Conservation (phyloP, 2,113 vertebrate species). For the Vanacampus margaritifer region DNA sequence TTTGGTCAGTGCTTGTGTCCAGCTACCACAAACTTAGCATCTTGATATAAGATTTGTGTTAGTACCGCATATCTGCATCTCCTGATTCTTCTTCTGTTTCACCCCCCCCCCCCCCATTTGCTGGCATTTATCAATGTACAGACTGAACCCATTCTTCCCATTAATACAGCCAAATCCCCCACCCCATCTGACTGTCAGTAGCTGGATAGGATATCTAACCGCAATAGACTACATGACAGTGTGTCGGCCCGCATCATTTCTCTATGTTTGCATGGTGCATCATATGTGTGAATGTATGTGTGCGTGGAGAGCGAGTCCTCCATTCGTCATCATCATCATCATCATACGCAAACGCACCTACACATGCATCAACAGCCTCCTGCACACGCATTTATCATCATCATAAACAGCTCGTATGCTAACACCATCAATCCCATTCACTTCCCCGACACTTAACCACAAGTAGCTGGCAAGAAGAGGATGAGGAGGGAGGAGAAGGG, state of each 20-base stretch:
- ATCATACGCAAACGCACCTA: slow-evolving; percentile 21
- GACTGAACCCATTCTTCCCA: slow-evolving; percentile 23
- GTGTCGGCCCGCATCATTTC: slow-evolving; percentile 87
- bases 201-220: slow-evolving; percentile 87
- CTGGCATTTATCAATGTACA: slow-evolving; percentile 47
- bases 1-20: not conserved
- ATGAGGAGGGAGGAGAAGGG: slow-evolving; percentile 28
- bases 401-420: slow-evolving; percentile 88
- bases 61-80: not conserved
- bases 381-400: slow-evolving; percentile 81
- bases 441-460: slow-evolving; percentile 73
- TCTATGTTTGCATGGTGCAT: slow-evolving; percentile 83
- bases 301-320: slow-evolving; percentile 79
- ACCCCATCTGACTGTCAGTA: slow-evolving; percentile 54
- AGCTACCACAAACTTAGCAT: not conserved
- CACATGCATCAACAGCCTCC: slow-evolving; percentile 5
- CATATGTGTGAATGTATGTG: slow-evolving; percentile 80
- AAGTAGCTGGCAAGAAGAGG: slow-evolving; percentile 50
- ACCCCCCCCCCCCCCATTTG: not conserved
- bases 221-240: slow-evolving; percentile 90
- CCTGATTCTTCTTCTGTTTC: slow-evolving; percentile 8
- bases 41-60: no score
- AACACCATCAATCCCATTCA: slow-evolving; percentile 91
- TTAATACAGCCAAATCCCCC: slow-evolving; percentile 10
- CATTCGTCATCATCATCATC: slow-evolving; percentile 88